These are phyloP conservation scores for Stichodactyla helianthus DNA, from an alignment of 64 coral and sea anemone genomes.

Conservation along the genomic window DNA sequence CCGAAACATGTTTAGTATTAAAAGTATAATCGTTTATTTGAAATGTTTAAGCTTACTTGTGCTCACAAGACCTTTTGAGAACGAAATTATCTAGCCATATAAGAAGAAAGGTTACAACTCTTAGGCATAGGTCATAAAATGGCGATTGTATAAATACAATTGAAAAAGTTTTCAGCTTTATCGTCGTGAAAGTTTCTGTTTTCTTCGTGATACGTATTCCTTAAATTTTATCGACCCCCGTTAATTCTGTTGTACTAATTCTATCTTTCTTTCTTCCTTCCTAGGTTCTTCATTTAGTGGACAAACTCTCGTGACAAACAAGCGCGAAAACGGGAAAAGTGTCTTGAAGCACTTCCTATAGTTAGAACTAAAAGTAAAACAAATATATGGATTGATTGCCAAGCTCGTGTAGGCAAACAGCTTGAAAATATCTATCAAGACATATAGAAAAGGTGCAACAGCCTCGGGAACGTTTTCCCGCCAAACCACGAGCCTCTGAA, in stretches of 20 bases:
- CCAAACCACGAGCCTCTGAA: neutral
- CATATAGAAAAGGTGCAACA: neutral
- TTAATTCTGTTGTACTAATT: neutral
- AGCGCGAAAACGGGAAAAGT: neutral
- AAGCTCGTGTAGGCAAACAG: neutral
- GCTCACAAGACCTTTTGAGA: too few species aligned
- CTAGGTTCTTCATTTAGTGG: neutral
- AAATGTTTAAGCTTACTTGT: too few species aligned
- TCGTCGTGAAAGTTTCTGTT: too few species aligned
- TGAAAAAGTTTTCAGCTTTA: too few species aligned
- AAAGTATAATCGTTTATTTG: too few species aligned
- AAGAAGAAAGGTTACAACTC: too few species aligned
- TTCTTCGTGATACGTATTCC: too few species aligned
- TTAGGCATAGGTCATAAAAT: too few species aligned
- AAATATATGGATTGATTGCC: neutral
- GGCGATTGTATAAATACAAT: too few species aligned
- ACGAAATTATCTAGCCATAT: too few species aligned
- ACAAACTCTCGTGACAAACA: neutral
- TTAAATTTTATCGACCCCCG: neutral
- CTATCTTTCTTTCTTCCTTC: neutral
- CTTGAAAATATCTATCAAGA: neutral
- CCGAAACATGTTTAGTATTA: too few species aligned
- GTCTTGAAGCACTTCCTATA: neutral
- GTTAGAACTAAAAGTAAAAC: slow-evolving; percentile 1
- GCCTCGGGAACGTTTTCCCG: neutral